phyloP scores from a whole-genome alignment of 2,797 vertebrate genomes.

The Remorina albescens region DNA sequence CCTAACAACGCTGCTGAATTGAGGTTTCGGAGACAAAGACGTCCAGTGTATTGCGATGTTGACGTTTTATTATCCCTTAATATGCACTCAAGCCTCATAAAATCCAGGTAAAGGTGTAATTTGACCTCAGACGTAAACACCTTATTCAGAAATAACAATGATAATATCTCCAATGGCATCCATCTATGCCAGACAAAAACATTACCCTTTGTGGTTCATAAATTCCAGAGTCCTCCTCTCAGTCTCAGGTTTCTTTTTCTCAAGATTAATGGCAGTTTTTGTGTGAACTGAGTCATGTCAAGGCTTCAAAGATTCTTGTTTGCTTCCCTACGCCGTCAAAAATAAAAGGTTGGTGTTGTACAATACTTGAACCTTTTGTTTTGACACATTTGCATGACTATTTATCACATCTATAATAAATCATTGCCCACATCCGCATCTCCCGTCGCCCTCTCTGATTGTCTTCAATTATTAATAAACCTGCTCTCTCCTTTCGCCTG shows the following conservation, averaged over 20 bases:
- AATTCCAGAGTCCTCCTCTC: background rate
- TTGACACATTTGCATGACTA: constrained; percentile 1
- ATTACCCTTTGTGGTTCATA: background rate
- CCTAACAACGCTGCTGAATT: constrained; percentile 32
- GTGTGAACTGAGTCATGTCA: background rate
- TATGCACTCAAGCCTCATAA: constrained; percentile 16
- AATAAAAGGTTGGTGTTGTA: background rate
- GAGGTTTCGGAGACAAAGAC: constrained; percentile 45
- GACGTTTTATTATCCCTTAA: constrained; percentile 33
- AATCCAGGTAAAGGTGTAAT: constrained; percentile 40
- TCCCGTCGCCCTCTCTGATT: constrained; percentile 1
- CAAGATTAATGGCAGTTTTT: constrained; percentile 9
- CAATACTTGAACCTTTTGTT: background rate
- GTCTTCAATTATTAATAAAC: constrained; percentile 56
- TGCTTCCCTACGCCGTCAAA: background rate
- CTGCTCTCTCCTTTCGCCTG: constrained; percentile 35
- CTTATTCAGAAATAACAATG: constrained; percentile 14
- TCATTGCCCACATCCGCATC: background rate
- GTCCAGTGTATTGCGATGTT: constrained; percentile 25
- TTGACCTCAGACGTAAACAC: constrained; percentile 29
- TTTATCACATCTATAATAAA: constrained; percentile 10
- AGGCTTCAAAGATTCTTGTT: background rate
- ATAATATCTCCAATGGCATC: background rate
- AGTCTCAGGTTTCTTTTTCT: constrained; percentile 20
- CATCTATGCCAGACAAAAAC: constrained; percentile 3